Percentiles rank a stretch among this genome's conserved stretches.
Evolutionary conservation across 2,888 invertebrate genomes (phyloP).

Genomic region (Colostygia pectinataria): DNA sequence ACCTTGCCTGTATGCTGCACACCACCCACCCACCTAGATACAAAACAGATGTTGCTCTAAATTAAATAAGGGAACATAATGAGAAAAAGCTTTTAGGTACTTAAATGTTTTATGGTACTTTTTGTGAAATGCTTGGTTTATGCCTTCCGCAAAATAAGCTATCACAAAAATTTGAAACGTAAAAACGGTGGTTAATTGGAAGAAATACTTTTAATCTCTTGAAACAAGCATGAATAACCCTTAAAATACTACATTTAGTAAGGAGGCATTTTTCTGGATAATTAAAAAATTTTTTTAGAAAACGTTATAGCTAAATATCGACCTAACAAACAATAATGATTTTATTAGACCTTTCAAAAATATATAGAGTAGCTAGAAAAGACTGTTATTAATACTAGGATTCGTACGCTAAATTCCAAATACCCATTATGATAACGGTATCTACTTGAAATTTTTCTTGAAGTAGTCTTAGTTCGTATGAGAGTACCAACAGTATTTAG

Average conservation of each 20-base stretch:
- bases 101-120: constrained; percentile 15
- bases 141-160: constrained; percentile 3
- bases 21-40: neutral
- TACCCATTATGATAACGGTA: neutral
- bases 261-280: no score
- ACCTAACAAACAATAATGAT: no score
- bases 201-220: no score
- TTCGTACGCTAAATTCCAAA: no score
- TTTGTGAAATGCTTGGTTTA: constrained; percentile 12
- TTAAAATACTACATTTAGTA: no score
- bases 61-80: constrained; percentile 18
- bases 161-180: neutral
- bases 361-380: no score
- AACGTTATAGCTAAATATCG: no score
- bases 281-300: no score
- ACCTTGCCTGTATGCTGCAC: constrained; percentile 4
- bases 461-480: neutral
- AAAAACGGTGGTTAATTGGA: neutral
- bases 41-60: constrained; percentile 16
- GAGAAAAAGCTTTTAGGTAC: constrained; percentile 20
- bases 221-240: no score
- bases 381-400: no score
- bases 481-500: constrained; percentile 9
- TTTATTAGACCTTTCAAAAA: no score
- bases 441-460: neutral